phyloP scores from a whole-genome alignment of 1,140 invertebrate species.

The Stratiolaelaps scimitus region DNA sequence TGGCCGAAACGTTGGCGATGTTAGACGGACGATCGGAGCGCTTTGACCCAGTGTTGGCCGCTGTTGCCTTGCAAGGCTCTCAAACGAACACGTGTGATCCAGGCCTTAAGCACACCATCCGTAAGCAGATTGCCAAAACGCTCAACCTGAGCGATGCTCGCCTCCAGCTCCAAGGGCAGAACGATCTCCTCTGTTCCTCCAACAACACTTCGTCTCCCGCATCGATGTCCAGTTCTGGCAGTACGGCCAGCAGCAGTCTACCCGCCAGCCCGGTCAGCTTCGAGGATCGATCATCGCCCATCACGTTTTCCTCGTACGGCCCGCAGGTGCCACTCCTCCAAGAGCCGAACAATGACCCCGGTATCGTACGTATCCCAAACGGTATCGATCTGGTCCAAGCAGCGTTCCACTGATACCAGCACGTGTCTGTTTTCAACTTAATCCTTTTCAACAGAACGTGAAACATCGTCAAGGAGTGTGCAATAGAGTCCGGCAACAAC shows the following conservation, averaged over 20 bases:
- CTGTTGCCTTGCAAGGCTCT: conserved; percentile 13
- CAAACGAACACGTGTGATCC: conserved; percentile 18
- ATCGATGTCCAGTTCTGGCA: background rate
- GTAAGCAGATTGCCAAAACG: conserved; percentile 13
- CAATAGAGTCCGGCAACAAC: too few species aligned
- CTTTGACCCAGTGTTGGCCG: conserved; percentile 8
- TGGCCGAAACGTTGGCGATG: conserved; percentile 43
- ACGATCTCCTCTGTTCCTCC: too few species aligned
- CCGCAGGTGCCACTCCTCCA: too few species aligned
- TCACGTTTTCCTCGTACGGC: background rate
- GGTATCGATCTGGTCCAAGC: too few species aligned
- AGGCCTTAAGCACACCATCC: conserved; percentile 6
- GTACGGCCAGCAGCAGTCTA: background rate
- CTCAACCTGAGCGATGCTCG: conserved; percentile 21
- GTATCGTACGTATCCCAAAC: too few species aligned
- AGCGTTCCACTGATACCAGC: too few species aligned
- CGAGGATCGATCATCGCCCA: conserved; percentile 6
- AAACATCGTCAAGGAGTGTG: too few species aligned
- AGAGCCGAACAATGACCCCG: too few species aligned
- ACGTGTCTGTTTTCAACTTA: too few species aligned
- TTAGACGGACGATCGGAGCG: conserved; percentile 31
- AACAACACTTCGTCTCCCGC: background rate
- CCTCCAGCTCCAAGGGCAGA: background rate
- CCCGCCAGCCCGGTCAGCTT: conserved; percentile 15
- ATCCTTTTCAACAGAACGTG: too few species aligned